Conservation (phyloP, 1,140 invertebrate species). For the Chymomyza costata region DNA sequence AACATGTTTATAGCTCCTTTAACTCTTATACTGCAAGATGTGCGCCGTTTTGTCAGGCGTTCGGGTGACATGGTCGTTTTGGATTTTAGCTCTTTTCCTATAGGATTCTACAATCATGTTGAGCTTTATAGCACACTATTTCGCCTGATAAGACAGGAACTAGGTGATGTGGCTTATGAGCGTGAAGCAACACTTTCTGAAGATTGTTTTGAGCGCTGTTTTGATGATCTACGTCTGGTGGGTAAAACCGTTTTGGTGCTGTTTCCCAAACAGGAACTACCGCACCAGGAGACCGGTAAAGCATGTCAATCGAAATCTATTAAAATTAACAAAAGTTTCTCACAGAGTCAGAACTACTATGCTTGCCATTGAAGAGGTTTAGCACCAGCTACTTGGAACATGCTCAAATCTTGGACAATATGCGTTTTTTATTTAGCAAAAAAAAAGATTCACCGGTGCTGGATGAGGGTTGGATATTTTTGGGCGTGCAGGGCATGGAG, state of each 20-base stretch:
- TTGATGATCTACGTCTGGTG: constrained; percentile 33
- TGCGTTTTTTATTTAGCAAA: constrained; percentile 61
- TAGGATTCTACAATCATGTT: constrained; percentile 69
- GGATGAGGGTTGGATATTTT: constrained; percentile 66
- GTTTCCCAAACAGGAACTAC: constrained; percentile 59
- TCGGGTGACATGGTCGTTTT: constrained; percentile 79
- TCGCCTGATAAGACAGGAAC: constrained; percentile 42
- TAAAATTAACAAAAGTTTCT: background rate
- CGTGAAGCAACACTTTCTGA: constrained; percentile 31
- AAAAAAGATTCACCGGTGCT: constrained; percentile 49
- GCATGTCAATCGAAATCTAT: too few relatives aligned
- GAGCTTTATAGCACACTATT: constrained; percentile 53
- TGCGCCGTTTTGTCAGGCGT: constrained; percentile 77
- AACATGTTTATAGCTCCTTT: constrained; percentile 77
- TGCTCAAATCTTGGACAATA: constrained; percentile 56
- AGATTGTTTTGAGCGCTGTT: constrained; percentile 48
- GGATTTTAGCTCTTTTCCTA: constrained; percentile 76
- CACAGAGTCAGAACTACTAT: constrained; percentile 57
- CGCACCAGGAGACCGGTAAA: constrained; percentile 57
- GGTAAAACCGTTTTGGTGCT: constrained; percentile 43
- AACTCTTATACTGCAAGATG: constrained; percentile 76
- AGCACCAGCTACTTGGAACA: constrained; percentile 60
- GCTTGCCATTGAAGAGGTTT: constrained; percentile 62
- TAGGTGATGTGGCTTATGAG: constrained; percentile 51
- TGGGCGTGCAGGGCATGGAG: constrained; percentile 51